Evolutionary conservation across 2,888 invertebrate genomes (phyloP), one percentile per base, ranked within the genome.

Genomic region (Drosophila nigricruria): DNA sequence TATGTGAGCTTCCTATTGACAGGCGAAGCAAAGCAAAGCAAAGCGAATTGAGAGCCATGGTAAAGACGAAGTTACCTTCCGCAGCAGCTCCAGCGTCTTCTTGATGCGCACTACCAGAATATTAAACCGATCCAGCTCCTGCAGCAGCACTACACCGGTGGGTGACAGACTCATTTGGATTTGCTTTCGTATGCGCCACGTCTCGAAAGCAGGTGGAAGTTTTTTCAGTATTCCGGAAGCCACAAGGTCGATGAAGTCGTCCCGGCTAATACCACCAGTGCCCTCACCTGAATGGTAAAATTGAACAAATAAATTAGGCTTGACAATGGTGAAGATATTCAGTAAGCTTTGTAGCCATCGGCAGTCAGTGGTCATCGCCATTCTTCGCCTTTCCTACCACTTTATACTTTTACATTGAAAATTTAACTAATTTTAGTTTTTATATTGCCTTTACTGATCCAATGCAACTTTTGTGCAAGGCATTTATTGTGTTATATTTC

Each of bases 111-210:
- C 91, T 58, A 97, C 95, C 0, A 98, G 94, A 23, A 94, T 94
- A 93, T 98, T 98, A 92, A 98, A 98, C 70, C 97, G 94, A 88
- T 98, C 97, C 42, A 98, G 92, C 92, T 98, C 97, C 94, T 98
- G 98, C 58, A 98, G 94, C 56, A 98, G 93, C 1, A 98, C 98
- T 18, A 98, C 96, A 0, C 96, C 95, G 0, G 97, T 96, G 1
- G 98, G 98, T 5, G 96, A 95, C 81, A 98, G 95, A 78, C 95
- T 95, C 93, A 96, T 94, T 87, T 97, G 97, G 91, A 96, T 96
- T 90, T 95, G 95, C 91, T 96, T 96, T 77, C 96, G 95, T 34
- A 97, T 95, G 91, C 96, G 96, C 94, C 96, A 96, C 53, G 97
- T 94, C 92, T 98, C 97, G 92, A 96, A 98, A 74, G 94, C 94